Evolutionary conservation across 2,113 vertebrate species (phyloP).

Genomic region (Donacobius atricapilla): DNA sequence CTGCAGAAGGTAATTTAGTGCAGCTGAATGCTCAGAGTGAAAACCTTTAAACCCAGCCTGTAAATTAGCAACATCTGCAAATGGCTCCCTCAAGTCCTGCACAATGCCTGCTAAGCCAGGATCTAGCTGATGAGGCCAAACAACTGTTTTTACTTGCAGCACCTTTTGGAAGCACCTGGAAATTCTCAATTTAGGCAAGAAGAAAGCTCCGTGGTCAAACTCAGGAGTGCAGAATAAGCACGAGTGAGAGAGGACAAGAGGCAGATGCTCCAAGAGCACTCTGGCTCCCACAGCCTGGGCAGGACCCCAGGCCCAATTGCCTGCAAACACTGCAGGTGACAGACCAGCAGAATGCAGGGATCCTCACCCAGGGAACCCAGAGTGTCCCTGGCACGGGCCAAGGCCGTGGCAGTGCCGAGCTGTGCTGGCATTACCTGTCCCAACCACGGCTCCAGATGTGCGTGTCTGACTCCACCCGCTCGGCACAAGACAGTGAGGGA

Average conservation of each 20-base stretch:
- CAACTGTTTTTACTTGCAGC: not conserved
- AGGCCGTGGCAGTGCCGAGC: not conserved
- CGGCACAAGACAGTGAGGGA: not conserved
- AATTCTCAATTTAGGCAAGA: not conserved
- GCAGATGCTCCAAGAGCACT: not conserved
- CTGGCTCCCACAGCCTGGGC: not conserved
- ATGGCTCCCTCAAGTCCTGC: not conserved
- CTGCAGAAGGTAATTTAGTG: not conserved
- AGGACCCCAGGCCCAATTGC: not conserved
- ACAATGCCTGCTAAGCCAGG: not conserved
- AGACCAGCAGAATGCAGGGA: not conserved
- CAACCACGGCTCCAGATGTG: not conserved
- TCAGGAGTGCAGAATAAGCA: not conserved
- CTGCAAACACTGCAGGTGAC: not conserved
- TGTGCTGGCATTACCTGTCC: not conserved
- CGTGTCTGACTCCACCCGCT: not conserved
- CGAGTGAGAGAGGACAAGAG: rapidly evolving
- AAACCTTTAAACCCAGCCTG: not conserved
- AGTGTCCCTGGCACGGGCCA: rapidly evolving
- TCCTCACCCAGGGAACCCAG: not conserved
- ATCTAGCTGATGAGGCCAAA: not conserved
- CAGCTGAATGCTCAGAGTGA: not conserved
- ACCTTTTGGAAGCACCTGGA: not conserved
- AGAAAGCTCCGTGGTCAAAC: rapidly evolving
- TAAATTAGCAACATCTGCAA: not conserved